These are phyloP conservation scores for Drosophila nasuta DNA, from an alignment of 1,140 invertebrate species.

Conservation along the genomic window DNA sequence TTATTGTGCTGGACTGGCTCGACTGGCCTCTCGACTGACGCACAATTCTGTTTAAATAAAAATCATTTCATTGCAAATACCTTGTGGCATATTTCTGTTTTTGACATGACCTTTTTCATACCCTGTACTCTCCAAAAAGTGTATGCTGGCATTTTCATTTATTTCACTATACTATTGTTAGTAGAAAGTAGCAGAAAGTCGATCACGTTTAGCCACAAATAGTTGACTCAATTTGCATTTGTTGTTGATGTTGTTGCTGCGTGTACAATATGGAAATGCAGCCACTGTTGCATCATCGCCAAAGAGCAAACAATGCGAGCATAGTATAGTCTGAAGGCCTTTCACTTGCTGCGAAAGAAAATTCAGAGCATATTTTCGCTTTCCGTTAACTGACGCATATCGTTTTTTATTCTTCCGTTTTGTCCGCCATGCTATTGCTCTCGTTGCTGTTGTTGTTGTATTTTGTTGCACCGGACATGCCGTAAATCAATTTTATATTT, in stretches of 20 bases:
- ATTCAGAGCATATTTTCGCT: conserved; percentile 65
- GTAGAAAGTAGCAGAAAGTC: neutral
- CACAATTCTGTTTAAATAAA: conserved; percentile 71
- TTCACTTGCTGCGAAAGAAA: conserved; percentile 64
- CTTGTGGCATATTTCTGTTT: conserved; percentile 62
- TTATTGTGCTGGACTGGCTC: conserved; percentile 2
- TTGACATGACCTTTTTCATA: conserved; percentile 67
- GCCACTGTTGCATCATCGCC: conserved; percentile 22
- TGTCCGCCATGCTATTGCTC: neutral
- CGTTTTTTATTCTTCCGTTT: conserved; percentile 25
- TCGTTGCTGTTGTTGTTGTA: conserved; percentile 8
- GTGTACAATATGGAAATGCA: neutral
- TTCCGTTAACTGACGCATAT: conserved; percentile 41
- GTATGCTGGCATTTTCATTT: neutral
- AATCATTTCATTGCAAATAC: conserved; percentile 72
- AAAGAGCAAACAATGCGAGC: neutral
- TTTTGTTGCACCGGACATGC: conserved; percentile 48
- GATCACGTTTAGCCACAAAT: neutral
- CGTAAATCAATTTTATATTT: conserved; percentile 83
- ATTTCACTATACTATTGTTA: neutral
- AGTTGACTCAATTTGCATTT: neutral
- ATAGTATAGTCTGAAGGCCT: conserved; percentile 40
- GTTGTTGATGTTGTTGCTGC: neutral
- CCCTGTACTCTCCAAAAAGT: neutral
- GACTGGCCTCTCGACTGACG: conserved; percentile 14